Base-by-base conservation (phyloP, 2,797 vertebrate genomes). In the Cuculus canorus region DNA sequence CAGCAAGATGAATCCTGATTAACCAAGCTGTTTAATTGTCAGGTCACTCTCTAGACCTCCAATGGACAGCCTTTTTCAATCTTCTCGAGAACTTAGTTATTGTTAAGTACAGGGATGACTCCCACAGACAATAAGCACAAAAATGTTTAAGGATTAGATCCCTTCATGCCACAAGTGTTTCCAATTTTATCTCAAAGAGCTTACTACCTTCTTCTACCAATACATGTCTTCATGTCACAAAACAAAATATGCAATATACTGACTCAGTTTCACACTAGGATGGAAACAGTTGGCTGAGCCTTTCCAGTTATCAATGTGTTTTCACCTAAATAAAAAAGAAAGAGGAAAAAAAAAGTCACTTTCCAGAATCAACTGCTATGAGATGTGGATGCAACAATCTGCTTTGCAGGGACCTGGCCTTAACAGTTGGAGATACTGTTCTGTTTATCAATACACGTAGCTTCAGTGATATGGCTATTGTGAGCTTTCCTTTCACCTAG, bases 321-420 rank as follows among this genome's bases (percentile, higher is more conserved):
- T 68, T 53, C 19, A 32, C 4, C 7, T 52, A 8, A 7, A 9
- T 10, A 60, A 18, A 17, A 17, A 0, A 3, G 18, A 10, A 4
- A 27, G 17, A 10, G 28, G 13, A 2, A 1, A 7, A 33, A n/a
- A 7, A 25, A 60, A 9, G 2, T 30, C n/a, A n/a, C n/a, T n/a
- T n/a, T 85, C n/a, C 27, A 41, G 28, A 73, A 60, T 2, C 7
- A 69, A 69, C 45, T 47, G 11, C 13, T 69, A 4, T 69, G 27
- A 32, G 33, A 21, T 43, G 18, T 3, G 9, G 18, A 68, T 54
- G 14, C 47, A 60, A 9, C 19, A 61, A 23, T 22, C 37, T 90
- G 4, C n/a, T 63, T 4, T 71, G 22, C 7, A 37, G 19, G 27
- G 17, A 70, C 3, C 19, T 71, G 15, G 32, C 18, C 21, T 41